These are phyloP conservation scores for Florisuga fusca DNA, from an alignment of 2,797 vertebrate genomes.

Conservation along the genomic window DNA sequence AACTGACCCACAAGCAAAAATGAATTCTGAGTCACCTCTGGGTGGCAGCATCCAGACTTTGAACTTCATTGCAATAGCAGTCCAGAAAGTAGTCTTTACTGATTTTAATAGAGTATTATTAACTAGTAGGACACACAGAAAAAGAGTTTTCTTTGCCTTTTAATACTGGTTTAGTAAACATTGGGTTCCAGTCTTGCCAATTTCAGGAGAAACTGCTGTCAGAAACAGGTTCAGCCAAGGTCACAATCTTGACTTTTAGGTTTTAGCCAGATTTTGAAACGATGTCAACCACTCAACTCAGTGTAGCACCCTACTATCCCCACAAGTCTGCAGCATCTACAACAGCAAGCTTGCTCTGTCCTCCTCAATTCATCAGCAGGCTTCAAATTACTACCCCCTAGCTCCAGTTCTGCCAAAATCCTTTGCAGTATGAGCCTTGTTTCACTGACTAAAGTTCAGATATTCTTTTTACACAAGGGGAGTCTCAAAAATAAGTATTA, in stretches of 20 bases:
- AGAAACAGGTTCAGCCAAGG: neutral
- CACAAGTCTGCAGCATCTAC: neutral
- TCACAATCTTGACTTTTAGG: neutral
- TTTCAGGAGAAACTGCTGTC: neutral
- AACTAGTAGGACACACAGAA: neutral
- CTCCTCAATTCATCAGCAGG: neutral
- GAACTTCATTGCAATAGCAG: accelerated
- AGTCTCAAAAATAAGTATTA: neutral
- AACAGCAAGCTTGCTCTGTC: neutral
- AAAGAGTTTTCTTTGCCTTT: neutral
- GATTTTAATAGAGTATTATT: neutral
- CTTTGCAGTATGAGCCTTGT: neutral
- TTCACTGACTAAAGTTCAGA: neutral
- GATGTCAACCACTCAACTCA: neutral
- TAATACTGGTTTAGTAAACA: neutral
- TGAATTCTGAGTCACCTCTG: neutral
- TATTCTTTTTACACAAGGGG: neutral
- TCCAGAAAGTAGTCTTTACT: neutral
- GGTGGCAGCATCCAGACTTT: slow-evolving; percentile 15
- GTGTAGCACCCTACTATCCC: neutral
- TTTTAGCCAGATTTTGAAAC: neutral
- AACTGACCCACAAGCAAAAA: no score
- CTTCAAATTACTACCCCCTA: neutral
- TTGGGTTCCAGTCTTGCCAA: neutral
- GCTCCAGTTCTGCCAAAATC: neutral